A percentile compares a stretch with the other conserved stretches of the same genome.
Evolutionary conservation across 2,113 vertebrate genomes (phyloP).

Genomic region (Periophthalmodon schlosseri): DNA sequence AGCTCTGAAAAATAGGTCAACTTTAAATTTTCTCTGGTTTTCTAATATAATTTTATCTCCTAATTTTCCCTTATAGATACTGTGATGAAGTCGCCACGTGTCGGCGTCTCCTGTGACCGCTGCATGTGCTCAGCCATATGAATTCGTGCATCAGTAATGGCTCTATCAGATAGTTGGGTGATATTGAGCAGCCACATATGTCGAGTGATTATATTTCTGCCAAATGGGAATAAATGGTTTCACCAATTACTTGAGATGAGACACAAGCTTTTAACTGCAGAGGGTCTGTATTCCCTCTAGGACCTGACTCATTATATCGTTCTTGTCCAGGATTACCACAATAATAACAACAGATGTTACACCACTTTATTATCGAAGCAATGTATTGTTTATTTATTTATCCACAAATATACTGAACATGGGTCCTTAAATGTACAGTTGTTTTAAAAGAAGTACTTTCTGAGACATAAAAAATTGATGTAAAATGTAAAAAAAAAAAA

Average conservation of each 20-base stretch:
- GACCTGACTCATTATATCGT: background rate
- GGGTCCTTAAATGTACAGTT: too few species aligned
- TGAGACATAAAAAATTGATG: too few species aligned
- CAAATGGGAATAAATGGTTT: slow-evolving; percentile 6
- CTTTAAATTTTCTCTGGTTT: background rate
- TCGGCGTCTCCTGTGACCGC: background rate
- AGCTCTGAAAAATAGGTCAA: too few species aligned
- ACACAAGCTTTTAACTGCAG: background rate
- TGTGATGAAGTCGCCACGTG: background rate
- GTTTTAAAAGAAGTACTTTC: too few species aligned
- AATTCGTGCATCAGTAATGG: background rate
- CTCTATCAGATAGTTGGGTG: background rate
- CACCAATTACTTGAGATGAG: background rate
- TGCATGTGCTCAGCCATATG: background rate
- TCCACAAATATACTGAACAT: background rate
- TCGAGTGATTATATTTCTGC: slow-evolving; percentile 5
- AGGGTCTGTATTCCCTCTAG: background rate
- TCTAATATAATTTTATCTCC: background rate
- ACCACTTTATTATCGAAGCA: background rate
- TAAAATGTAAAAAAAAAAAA: too few species aligned
- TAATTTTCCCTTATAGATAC: background rate
- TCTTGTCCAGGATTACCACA: background rate
- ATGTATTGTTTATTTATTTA: background rate
- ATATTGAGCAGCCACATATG: slow-evolving; percentile 3
- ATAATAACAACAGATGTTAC: background rate